Evolutionary conservation across 2,797 vertebrate species (phyloP), one percentile per base, ranked within the genome.

Genomic region (Odontamblyopus rebecca): DNA sequence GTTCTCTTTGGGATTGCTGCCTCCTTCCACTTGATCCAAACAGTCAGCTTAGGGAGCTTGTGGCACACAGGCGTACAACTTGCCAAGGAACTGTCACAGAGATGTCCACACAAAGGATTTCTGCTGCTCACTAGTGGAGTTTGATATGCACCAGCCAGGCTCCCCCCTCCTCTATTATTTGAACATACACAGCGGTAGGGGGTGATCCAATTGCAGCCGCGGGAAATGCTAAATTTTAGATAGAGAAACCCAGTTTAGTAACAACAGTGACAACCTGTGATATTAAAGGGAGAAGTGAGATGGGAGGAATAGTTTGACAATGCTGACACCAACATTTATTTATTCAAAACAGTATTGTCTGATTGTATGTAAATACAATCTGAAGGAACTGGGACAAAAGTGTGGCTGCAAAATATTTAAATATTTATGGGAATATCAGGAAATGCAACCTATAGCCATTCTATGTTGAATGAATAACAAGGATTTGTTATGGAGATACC

Each of bases 11-110:
- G 88, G 90, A 93, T 87, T 86, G 89, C 83, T 88, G 82, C 89
- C 86, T 91, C 89, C 89, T 91, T 88, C 89, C 85, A 86, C 89
- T 92, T 87, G 90, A 92, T 93, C 86, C 89, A 92, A 92, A 91
- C 81, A 91, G 87, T 91, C 91, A 92, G 87, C 90, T 91, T 88
- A 90, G 90, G 89, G 89, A 91, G 89, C 82, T 82, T 74, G 80
- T 91, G 90, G 88, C 87, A 86, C 90, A 91, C 86, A 89, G 82
- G 89, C 82, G 67, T 85, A 84, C 82, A 91, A 86, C 90, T 91
- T 93, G 89, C 90, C 90, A 91, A 88, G 89, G 85, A 93, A 87
- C 91, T 90, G 91, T 91, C 89, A 92, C 78, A 84, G 81, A 90
- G 87, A 93, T 89, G 91, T 90, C 88, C 89, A 69, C 89, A 88